Conservation (phyloP, 2,113 vertebrate genomes). For the Rhegmatorhina hoffmannsi region DNA sequence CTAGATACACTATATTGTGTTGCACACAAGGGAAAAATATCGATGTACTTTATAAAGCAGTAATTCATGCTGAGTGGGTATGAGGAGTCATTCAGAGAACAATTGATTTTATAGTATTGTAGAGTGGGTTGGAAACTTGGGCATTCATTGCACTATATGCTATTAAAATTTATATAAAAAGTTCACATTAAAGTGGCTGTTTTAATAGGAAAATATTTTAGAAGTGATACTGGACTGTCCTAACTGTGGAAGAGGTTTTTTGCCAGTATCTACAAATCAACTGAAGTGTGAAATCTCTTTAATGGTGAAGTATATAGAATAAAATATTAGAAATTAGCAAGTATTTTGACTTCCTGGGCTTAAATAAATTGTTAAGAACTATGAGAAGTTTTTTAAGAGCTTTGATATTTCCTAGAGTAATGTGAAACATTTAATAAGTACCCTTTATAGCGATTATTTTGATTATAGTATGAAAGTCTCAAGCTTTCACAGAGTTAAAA, state of each 20-base stretch:
- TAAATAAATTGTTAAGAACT: neutral
- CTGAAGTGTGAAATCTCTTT: neutral
- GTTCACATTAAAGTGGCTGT: conserved; percentile 36
- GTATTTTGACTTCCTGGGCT: neutral
- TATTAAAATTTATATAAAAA: conserved; percentile 53
- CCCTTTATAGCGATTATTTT: neutral
- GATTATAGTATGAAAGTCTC: neutral
- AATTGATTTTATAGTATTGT: conserved; percentile 71
- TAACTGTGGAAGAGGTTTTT: neutral
- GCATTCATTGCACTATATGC: neutral
- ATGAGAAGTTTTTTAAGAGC: neutral
- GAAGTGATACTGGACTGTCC: neutral
- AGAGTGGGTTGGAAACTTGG: conserved; percentile 28
- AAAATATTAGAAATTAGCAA: neutral
- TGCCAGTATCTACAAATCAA: neutral
- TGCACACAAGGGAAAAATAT: conserved; percentile 63
- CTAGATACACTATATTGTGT: conserved; percentile 36
- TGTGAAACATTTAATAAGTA: neutral
- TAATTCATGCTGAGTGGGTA: conserved; percentile 76
- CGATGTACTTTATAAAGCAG: conserved; percentile 75
- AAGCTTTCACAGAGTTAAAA: neutral
- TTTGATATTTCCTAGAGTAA: neutral
- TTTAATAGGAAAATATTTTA: conserved; percentile 17
- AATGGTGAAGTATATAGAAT: neutral
- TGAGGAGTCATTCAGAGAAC: conserved; percentile 68